phyloP scores from a whole-genome alignment of 35 echinoderm and acorn worm genomes.

The Nesometra sesokonis region DNA sequence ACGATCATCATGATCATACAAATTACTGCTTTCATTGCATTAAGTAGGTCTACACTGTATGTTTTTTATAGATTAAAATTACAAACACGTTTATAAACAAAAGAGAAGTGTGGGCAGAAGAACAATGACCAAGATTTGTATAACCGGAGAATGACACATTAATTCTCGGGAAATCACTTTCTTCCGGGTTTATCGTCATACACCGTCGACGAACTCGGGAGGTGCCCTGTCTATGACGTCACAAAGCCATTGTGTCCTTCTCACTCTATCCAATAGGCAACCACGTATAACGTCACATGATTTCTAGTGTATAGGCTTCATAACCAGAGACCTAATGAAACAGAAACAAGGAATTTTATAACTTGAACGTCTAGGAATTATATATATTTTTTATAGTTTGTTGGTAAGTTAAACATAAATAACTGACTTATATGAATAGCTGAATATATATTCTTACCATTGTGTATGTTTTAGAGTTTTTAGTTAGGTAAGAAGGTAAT shows the following conservation, averaged over 20 bases:
- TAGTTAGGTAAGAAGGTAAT: neutral
- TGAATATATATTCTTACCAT: neutral
- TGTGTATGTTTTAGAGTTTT: neutral
- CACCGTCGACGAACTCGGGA: neutral
- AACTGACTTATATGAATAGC: neutral
- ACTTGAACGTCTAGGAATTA: neutral
- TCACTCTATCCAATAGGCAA: neutral
- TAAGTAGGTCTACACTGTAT: too few relatives aligned
- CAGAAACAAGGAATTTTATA: neutral
- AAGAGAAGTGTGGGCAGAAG: neutral
- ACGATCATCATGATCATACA: too few relatives aligned
- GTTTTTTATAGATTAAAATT: too few relatives aligned
- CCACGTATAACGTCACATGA: neutral
- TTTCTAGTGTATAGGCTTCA: neutral
- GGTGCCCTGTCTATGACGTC: neutral
- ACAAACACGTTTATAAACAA: neutral
- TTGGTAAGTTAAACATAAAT: neutral
- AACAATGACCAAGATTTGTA: neutral
- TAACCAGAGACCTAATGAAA: neutral
- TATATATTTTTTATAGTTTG: neutral
- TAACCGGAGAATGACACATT: neutral
- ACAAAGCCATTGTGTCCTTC: neutral
- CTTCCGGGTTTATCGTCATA: neutral
- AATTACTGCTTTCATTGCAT: too few relatives aligned
- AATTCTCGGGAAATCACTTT: neutral